A percentile compares a stretch with the other conserved stretches of the same genome.
These are phyloP conservation scores for Peromyscus melanophrys DNA, from an alignment of 2,797 vertebrate species.

Conservation along the genomic window DNA sequence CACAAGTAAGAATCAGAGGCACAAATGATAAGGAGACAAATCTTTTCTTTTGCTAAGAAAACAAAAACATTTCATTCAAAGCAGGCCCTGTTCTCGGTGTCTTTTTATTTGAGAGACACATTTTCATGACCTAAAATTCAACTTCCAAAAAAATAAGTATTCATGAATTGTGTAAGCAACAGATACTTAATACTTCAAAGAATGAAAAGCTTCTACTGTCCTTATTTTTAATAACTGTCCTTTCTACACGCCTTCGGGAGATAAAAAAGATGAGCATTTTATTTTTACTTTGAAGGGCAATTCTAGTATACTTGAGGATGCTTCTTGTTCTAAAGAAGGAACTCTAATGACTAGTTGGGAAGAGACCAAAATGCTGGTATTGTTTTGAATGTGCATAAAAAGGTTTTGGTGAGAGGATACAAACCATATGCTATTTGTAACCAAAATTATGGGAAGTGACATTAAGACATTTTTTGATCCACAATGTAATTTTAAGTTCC, in stretches of 20 bases:
- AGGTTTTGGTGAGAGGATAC: constrained; percentile 79
- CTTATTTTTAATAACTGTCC: constrained; percentile 85
- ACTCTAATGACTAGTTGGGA: constrained; percentile 87
- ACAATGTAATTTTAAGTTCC: neutral
- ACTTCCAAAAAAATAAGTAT: neutral
- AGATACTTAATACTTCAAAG: constrained; percentile 59
- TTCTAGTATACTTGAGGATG: constrained; percentile 86
- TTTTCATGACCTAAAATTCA: neutral
- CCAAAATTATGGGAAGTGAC: constrained; percentile 75
- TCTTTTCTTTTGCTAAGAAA: constrained; percentile 4
- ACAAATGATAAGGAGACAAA: neutral
- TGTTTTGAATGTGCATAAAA: constrained; percentile 81
- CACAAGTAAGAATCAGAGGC: neutral
- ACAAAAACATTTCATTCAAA: constrained; percentile 15
- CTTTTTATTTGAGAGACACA: neutral
- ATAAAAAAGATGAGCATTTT: constrained; percentile 81
- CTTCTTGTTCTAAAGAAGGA: constrained; percentile 87
- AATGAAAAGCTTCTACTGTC: constrained; percentile 80
- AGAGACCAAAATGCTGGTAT: constrained; percentile 79
- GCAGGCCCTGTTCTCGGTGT: neutral
- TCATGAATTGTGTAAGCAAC: neutral
- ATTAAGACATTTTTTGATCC: constrained; percentile 65
- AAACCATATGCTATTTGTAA: constrained; percentile 72
- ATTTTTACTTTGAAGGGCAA: constrained; percentile 86
- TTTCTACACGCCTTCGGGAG: constrained; percentile 81